phyloP scores from a whole-genome alignment of 2,888 invertebrate species.

The Microplitis deprimator region DNA sequence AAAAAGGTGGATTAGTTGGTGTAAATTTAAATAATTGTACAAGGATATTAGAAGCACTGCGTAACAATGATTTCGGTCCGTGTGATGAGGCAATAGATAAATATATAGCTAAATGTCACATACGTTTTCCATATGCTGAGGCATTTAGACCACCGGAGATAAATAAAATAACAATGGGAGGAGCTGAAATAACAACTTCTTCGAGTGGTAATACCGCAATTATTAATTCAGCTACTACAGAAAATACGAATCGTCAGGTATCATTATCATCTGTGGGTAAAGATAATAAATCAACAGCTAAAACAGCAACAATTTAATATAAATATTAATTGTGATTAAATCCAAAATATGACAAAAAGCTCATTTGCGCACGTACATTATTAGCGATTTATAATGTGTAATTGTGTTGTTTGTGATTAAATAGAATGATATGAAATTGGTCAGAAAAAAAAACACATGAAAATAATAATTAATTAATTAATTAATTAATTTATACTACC shows the following conservation, averaged over 20 bases:
- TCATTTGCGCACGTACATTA: background rate
- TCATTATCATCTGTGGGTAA: background rate
- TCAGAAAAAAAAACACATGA: background rate
- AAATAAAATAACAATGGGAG: constrained; percentile 27
- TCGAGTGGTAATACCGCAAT: background rate
- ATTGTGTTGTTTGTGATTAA: background rate
- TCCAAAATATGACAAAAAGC: background rate
- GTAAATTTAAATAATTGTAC: constrained; percentile 82
- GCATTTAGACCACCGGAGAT: constrained; percentile 75
- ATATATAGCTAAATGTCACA: constrained; percentile 82
- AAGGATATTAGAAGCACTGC: constrained; percentile 83
- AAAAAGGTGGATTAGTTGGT: constrained; percentile 69
- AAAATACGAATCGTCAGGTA: background rate
- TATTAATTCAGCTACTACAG: background rate
- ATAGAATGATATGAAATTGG: background rate
- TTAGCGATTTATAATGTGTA: background rate
- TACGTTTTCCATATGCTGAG: constrained; percentile 84
- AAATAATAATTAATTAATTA: background rate
- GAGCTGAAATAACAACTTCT: background rate
- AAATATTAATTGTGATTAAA: background rate
- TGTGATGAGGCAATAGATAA: constrained; percentile 79
- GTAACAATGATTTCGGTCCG: constrained; percentile 85
- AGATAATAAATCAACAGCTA: background rate
- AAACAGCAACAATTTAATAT: background rate
- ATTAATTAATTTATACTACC: background rate